A percentile compares a stretch with the other conserved stretches of the same genome.
phyloP scores from a whole-genome alignment of 2,797 vertebrate species.

The Rhinophrynus dorsalis region DNA sequence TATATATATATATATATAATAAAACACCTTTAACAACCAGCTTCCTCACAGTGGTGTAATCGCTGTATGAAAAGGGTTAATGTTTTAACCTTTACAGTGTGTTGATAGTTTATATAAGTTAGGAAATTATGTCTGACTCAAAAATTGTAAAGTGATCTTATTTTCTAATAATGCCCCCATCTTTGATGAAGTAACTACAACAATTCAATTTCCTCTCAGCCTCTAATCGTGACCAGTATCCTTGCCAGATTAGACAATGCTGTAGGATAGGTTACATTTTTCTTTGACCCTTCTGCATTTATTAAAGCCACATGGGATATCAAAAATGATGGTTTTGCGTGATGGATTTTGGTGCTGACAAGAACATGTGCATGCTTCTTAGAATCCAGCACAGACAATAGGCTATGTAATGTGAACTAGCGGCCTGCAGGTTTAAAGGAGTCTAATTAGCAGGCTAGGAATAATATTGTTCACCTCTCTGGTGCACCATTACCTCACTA shows the following conservation, averaged over 20 bases:
- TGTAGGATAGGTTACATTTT: not conserved
- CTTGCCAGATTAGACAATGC: slow-evolving; percentile 18
- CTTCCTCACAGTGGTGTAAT: no score
- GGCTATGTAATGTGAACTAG: not conserved
- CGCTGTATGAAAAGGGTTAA: no score
- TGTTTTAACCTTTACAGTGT: no score
- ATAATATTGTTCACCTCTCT: not conserved
- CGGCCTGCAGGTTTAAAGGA: slow-evolving; percentile 10
- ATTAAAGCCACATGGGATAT: slow-evolving; percentile 19
- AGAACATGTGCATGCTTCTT: slow-evolving; percentile 21
- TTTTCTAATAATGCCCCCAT: not conserved
- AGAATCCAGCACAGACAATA: not conserved
- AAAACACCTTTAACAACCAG: no score
- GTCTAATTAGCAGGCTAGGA: slow-evolving; percentile 13
- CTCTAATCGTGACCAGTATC: slow-evolving; percentile 1
- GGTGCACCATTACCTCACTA: slow-evolving; percentile 12
- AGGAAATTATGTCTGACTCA: slow-evolving; percentile 14
- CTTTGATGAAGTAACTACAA: slow-evolving; percentile 20
- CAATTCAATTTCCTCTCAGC: slow-evolving; percentile 18
- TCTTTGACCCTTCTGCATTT: slow-evolving; percentile 1
- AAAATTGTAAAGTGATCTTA: not conserved
- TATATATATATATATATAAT: no score
- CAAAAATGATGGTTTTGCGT: slow-evolving; percentile 14
- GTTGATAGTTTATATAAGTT: not conserved
- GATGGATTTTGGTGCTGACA: slow-evolving; percentile 25